These are phyloP conservation scores for Archegozetes longisetosus DNA, from an alignment of 1,140 invertebrate species.

Conservation along the genomic window DNA sequence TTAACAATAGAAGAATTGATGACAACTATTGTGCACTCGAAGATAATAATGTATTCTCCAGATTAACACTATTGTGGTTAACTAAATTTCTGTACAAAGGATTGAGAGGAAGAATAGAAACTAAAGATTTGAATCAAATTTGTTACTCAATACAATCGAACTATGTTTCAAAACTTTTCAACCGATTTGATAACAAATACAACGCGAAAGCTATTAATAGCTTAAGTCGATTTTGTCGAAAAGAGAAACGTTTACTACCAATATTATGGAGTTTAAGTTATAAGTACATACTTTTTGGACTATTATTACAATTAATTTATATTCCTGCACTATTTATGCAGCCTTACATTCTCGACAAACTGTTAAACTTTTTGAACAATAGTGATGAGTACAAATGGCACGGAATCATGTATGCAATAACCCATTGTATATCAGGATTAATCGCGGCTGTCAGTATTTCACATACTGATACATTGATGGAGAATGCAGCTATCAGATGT, in stretches of 20 bases:
- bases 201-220: constrained; percentile 14
- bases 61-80: constrained; percentile 82
- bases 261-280: constrained; percentile 59
- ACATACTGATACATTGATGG: constrained; percentile 80
- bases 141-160: constrained; percentile 48
- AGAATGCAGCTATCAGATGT: constrained; percentile 73
- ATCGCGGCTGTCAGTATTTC: constrained; percentile 32
- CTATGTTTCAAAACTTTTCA: constrained; percentile 60
- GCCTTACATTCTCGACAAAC: neutral
- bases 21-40: neutral
- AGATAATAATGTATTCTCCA: constrained; percentile 57
- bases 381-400: neutral
- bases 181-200: constrained; percentile 25
- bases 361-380: neutral
- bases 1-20: neutral
- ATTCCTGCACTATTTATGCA: neutral
- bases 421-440: neutral
- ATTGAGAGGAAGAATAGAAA: constrained; percentile 7
- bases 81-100: constrained; percentile 32
- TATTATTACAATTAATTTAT: neutral
- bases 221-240: neutral
- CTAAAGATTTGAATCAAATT: constrained; percentile 12
- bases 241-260: constrained; percentile 48
- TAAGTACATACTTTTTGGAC: neutral
- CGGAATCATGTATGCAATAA: neutral